Evolutionary conservation across 2,888 invertebrate species (phyloP), one percentile per base, ranked within the genome.

Genomic region (Odontocerum albicorne): DNA sequence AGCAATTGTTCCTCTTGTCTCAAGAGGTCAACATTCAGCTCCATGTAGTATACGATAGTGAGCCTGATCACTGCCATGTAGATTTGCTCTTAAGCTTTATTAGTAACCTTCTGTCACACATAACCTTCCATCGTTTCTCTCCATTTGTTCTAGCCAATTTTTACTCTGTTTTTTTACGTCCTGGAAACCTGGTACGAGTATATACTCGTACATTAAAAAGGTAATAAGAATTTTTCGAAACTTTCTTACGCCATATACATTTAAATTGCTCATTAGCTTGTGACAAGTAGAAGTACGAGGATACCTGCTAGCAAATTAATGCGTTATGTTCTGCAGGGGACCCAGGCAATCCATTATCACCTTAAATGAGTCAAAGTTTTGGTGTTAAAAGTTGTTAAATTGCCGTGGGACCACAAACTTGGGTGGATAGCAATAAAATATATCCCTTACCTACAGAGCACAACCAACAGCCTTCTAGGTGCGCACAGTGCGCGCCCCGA

Each of bases 361-460:
- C 57, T 57, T 57, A 57, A 57, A 60, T 57, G 60, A 57, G 55
- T 36, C 33, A 46, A 57, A 60, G 55, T 55, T 47, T 50, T 15
- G 21, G 39, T 56, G 57, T 57, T 57, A 55, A 59, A 59, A 59
- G 59, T 55, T 59, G 47, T 52, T 51, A 59, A 59, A 59, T 51
- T 59, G 53, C 51, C 59, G 54, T 49, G 57, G 57, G 57, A 57
- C 57, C 33, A 57, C 51, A 21, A 32, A 47, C 42, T 54, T 54
- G 40, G 47, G 58, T 32, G 43, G 50, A 57, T 53, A 27, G 54
- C 54, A 54, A 54, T 54, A 54, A 54, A 54, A 54, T 49, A 54
- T 54, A 36, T 35, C 46, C 21, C 12, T 4, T 27, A 27, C 10
- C 27, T 7, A 7, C 27, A 27, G 6, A 7, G 27, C 10, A 27